Evolutionary conservation across 2,797 vertebrate species (phyloP).

Genomic region (Anguilla anguilla): DNA sequence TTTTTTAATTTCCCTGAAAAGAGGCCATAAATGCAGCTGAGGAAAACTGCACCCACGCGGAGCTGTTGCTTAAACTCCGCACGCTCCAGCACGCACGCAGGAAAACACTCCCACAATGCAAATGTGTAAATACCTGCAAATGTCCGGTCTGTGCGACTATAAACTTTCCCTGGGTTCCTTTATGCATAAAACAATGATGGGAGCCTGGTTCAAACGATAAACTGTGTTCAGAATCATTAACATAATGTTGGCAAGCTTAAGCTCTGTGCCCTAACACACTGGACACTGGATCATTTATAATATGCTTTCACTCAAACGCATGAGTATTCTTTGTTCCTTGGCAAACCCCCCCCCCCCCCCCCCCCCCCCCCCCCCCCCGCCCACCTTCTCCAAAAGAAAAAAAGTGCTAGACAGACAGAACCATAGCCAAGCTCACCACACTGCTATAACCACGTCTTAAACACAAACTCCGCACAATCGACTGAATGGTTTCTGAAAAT

Average conservation of each 20-base stretch:
- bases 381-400: not conserved
- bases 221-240: not conserved
- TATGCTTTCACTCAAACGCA: conserved; percentile 39
- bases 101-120: not conserved
- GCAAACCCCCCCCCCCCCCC: no score
- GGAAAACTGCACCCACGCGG: not conserved
- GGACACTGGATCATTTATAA: not conserved
- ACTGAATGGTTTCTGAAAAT: conserved; percentile 69
- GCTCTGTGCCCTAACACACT: conserved; percentile 9
- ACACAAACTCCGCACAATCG: conserved; percentile 59
- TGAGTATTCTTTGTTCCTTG: not conserved
- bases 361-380: no score
- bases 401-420: not conserved
- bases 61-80: not conserved
- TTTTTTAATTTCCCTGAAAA: not conserved
- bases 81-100: not conserved
- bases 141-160: not conserved
- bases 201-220: not conserved
- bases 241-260: not conserved
- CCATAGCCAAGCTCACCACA: conserved; percentile 51
- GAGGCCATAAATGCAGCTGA: not conserved
- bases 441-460: conserved; percentile 54
- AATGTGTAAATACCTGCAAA: not conserved
- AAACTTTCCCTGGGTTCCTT: not conserved
- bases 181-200: not conserved